Evolutionary conservation across 1,140 invertebrate species (phyloP).

Genomic region (Pachypeltis micranthus): DNA sequence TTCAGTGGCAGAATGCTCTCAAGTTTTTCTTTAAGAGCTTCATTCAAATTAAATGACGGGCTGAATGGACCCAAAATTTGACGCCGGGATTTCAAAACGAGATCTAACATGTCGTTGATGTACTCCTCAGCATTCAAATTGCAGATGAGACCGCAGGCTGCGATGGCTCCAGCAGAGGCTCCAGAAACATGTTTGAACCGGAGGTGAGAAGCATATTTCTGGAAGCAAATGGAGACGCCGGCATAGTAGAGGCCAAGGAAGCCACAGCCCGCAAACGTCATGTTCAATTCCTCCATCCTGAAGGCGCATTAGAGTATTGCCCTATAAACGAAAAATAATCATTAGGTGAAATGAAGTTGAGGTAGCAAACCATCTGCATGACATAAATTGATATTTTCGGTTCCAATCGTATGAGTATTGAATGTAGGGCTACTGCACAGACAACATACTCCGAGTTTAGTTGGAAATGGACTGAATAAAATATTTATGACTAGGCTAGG

Average conservation of each 20-base stretch:
- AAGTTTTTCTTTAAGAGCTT: conserved; percentile 70
- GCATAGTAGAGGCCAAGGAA: conserved; percentile 98
- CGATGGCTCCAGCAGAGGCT: conserved; percentile 90
- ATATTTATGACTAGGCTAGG: too few relatives aligned
- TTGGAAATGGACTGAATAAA: too few relatives aligned
- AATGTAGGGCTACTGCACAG: too few relatives aligned
- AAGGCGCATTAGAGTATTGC: not conserved
- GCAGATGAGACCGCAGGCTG: conserved; percentile 84
- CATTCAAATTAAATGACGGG: conserved; percentile 90
- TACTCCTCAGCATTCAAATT: conserved; percentile 81
- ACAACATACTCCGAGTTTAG: too few relatives aligned
- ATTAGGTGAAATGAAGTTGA: too few relatives aligned
- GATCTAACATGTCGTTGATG: conserved; percentile 71
- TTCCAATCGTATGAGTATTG: too few relatives aligned
- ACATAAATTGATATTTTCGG: too few relatives aligned
- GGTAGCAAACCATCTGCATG: too few relatives aligned
- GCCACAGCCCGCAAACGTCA: conserved; percentile 96
- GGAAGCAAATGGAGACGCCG: conserved; percentile 89
- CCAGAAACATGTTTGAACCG: conserved; percentile 85
- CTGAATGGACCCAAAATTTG: conserved; percentile 85
- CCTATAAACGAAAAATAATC: too few relatives aligned
- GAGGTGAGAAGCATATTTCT: conserved; percentile 92
- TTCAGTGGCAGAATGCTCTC: conserved; percentile 78
- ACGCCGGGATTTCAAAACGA: conserved; percentile 76
- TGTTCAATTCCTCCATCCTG: conserved; percentile 52